Evolutionary conservation across 2,113 vertebrate species (phyloP).

Genomic region (Rhodinocichla rosea): DNA sequence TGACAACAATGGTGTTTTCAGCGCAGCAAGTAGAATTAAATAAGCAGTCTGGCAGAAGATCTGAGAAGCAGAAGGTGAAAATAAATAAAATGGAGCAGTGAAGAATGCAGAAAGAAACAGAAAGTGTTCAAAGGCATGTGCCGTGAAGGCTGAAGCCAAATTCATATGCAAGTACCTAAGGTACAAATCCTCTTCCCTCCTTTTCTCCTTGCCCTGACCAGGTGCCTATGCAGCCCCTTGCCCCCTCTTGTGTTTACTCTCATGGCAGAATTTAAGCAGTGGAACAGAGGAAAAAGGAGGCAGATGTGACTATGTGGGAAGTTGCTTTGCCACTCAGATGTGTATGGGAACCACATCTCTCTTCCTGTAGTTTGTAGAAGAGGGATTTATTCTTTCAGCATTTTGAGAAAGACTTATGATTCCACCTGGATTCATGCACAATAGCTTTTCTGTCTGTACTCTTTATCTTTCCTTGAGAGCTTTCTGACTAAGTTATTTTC

Average conservation of each 20-base stretch:
- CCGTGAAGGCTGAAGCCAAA: background rate
- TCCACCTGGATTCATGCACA: constrained; percentile 46
- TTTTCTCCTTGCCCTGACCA: background rate
- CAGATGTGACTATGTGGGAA: constrained; percentile 55
- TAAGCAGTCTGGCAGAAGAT: constrained; percentile 58
- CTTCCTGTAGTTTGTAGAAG: background rate
- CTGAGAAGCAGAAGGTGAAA: constrained; percentile 50
- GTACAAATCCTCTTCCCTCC: background rate
- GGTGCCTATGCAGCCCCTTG: background rate
- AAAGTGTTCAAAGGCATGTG: constrained; percentile 47
- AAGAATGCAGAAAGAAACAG: constrained; percentile 66
- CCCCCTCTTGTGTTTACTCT: background rate
- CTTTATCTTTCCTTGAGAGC: constrained; percentile 49
- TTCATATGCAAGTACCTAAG: background rate
- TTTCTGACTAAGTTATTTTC: constrained; percentile 51
- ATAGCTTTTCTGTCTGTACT: constrained; percentile 52
- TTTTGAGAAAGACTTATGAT: constrained; percentile 53
- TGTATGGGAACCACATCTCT: constrained; percentile 46
- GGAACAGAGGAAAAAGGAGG: constrained; percentile 11
- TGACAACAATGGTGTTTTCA: constrained; percentile 56
- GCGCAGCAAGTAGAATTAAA: constrained; percentile 38
- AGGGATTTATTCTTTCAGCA: constrained; percentile 48
- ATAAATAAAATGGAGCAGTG: constrained; percentile 38
- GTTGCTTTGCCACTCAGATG: constrained; percentile 38
- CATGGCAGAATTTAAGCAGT: background rate